Evolutionary conservation across 2,797 vertebrate genomes (phyloP), one percentile per base, ranked within the genome.

Genomic region (Pseudotriccus pelzelni): DNA sequence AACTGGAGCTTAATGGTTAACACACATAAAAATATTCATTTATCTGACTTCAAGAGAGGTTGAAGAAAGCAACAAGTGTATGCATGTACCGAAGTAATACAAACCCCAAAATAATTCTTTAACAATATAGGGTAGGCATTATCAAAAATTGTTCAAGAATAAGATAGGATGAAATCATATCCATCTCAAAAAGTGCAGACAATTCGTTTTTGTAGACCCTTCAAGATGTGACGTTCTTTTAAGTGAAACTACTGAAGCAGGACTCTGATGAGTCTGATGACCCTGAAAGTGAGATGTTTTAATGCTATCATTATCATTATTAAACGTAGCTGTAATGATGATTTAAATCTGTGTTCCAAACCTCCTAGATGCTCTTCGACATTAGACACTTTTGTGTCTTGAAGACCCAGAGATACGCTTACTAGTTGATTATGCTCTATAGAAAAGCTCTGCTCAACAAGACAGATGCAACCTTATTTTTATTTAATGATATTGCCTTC

Each of bases 301-400:
- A 96, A 92, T 64, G 83, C 85, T 88, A 64, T 82, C 89, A 93
- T 96, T 92, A 94, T 90, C 59, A 93, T 91, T 89, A 93, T 90
- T 95, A 95, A 95, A 88, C 0, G 0, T 60, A 79, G 36, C 47
- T 76, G 50, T 86, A 91, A 85, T 60, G 79, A 84, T 87, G 69
- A 91, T 91, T 93, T 82, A 92, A 78, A 88, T 88, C 87, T 92
- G 60, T 82, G 68, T 84, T 93, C 60, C 70, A 90, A 66, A 55
- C 52, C 79, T 91, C 85, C 89, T 67, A 76, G 73, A 70, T 46
- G 63, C 91, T 94, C 94, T 95, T 95, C 88, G 91, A 94, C 80
- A 96, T 97, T 53, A 96, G 94, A 86, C 85, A 94, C 91, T 94
- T 96, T 97, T 96, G 91, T 96, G 85, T 93, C 69, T 82, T 81